Conservation (phyloP, 2,888 invertebrate species). For the Ormyrus thymus region DNA sequence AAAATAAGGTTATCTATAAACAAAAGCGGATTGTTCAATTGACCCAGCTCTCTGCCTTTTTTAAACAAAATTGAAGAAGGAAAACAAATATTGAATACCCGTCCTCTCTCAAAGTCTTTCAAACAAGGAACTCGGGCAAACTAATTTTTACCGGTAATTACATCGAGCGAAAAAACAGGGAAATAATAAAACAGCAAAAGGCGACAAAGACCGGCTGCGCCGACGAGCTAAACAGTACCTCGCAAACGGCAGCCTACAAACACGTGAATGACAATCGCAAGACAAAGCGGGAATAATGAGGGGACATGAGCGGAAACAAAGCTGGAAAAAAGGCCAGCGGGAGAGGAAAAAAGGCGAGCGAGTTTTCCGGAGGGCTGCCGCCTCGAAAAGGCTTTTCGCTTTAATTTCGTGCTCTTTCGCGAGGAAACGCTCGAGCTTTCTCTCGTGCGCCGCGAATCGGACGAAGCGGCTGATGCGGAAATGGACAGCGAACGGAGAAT, state of each 20-base stretch:
- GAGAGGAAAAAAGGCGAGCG: constrained; percentile 28
- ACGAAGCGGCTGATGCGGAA: constrained; percentile 11
- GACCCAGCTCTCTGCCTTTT: too few species aligned
- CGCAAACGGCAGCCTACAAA: constrained; percentile 9
- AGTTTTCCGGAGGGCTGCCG: background rate
- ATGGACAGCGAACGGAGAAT: background rate
- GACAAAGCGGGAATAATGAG: constrained; percentile 34
- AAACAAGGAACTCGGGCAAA: too few species aligned
- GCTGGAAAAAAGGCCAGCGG: constrained; percentile 37
- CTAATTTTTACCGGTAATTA: constrained; percentile 15
- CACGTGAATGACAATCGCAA: constrained; percentile 40
- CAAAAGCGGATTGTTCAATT: too few species aligned
- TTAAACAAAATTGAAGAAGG: too few species aligned
- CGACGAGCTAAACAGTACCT: constrained; percentile 15
- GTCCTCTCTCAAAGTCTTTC: background rate
- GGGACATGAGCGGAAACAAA: constrained; percentile 52
- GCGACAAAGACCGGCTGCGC: background rate
- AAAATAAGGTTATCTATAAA: too few species aligned
- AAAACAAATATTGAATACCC: too few species aligned
- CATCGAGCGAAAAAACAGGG: background rate
- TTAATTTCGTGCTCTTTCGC: constrained; percentile 57
- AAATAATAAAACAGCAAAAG: background rate
- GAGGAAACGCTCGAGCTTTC: constrained; percentile 43
- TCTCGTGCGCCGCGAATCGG: constrained; percentile 10
- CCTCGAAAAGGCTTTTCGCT: constrained; percentile 53